Conservation (phyloP, 2,113 vertebrate species). For the Thamnophis sirtalis region DNA sequence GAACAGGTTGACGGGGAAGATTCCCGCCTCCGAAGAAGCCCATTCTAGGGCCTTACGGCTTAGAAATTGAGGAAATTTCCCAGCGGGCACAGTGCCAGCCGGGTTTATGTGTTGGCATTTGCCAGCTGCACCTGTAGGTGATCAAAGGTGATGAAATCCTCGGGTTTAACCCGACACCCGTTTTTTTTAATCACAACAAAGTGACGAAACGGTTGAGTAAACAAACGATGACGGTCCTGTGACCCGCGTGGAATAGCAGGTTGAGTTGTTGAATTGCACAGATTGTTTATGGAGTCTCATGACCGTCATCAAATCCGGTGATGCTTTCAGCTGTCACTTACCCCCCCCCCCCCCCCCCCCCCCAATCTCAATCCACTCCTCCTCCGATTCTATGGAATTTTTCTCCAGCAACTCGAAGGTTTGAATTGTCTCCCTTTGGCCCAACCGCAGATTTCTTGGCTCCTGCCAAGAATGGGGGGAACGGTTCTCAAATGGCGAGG, state of each 20-base stretch:
- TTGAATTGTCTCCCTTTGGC: not conserved
- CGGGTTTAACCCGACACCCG: not conserved
- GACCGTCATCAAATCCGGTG: not conserved
- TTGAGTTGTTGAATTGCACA: not conserved
- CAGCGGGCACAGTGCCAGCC: not conserved
- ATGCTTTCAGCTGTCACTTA: not conserved
- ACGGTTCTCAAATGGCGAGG: not conserved
- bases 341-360: not conserved
- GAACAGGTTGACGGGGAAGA: not conserved
- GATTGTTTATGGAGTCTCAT: not conserved
- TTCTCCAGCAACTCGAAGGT: not conserved
- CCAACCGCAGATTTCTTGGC: not conserved
- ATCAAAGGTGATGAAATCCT: not conserved
- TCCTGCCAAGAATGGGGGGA: not conserved
- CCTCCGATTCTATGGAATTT: fast-evolving
- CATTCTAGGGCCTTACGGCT: not conserved
- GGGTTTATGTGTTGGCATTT: not conserved
- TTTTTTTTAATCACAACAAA: not conserved
- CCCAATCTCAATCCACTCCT: not conserved
- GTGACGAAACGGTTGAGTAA: not conserved
- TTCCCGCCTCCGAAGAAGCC: not conserved
- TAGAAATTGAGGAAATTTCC: not conserved
- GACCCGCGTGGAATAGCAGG: not conserved
- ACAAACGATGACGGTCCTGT: fast-evolving
- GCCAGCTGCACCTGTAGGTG: not conserved